Evolutionary conservation across 2,113 vertebrate genomes (phyloP).

Genomic region (Ciconia stormi): DNA sequence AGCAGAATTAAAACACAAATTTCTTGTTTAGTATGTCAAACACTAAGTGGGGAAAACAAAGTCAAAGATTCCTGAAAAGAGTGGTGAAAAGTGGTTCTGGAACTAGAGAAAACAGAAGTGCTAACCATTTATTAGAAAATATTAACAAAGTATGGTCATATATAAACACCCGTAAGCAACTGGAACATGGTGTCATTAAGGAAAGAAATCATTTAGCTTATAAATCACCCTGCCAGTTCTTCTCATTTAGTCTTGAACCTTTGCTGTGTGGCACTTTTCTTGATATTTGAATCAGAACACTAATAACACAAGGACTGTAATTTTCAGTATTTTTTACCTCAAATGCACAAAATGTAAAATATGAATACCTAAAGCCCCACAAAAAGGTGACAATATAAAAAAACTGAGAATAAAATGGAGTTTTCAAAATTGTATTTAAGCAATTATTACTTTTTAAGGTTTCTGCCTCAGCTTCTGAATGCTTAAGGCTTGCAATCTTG

Average conservation of each 20-base stretch:
- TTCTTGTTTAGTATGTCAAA: background rate
- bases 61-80: background rate
- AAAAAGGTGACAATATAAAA: background rate
- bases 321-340: background rate
- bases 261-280: background rate
- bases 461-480: background rate
- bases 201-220: background rate
- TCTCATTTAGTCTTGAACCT: background rate
- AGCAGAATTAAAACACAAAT: background rate
- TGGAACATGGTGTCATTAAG: background rate
- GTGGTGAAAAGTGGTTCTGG: background rate
- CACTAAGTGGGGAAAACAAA: fast-evolving
- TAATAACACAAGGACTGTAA: background rate
- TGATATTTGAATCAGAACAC: background rate
- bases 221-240: background rate
- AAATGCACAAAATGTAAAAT: background rate
- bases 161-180: background rate
- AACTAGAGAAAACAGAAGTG: background rate
- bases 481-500: background rate
- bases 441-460: background rate
- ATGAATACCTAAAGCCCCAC: background rate
- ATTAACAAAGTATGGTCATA: background rate
- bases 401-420: background rate
- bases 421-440: background rate
- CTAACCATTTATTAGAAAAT: background rate